Base-by-base conservation (phyloP, 1,140 invertebrate species). In the Monomorium pharaonis region DNA sequence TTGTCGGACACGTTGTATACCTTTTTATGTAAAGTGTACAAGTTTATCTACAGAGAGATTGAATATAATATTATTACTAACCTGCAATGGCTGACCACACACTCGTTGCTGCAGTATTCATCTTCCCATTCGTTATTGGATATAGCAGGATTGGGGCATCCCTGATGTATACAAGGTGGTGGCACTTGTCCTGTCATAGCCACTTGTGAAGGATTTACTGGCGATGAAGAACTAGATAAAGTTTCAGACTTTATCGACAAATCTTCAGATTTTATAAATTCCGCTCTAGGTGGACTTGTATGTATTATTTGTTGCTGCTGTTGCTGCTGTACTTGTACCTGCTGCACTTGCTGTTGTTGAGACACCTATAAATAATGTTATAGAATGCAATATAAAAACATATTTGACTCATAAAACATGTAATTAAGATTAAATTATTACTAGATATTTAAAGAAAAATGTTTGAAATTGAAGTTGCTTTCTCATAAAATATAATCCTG, bases 91-190 rank as follows among this genome's bases (percentile, higher is more conserved):
- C 97, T 98, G 90, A 99, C 98, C 85, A 99, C 98, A 96, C 99
- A 99, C 94, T 99, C 98, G 95, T 99, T 99, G 94, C 98, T 98
- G 95, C 99, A 99, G 94, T 99, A 99, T 95, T 99, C 98, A 94
- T 98, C 98, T 94, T 99, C 98, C 98, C 98, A 99, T 95, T 99
- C 98, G 70, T 97, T 97, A 95, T 98, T 99, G 58, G 98, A 97
- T 88, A 99, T 97, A 62, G 98, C 98, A 56, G 97, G 97, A 95
- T 99, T 99, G 44, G 96, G 97, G 94, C 98, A 99, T 69, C 98
- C 98, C 92, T 98, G 97, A 81, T 98, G 97, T 89, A 98, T 97
- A 95, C 98, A 99, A 65, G 97, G 96, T 90, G 97, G 96, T 86
- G 95, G 91, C 42, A 92, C 92, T 92, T 95, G 95, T 92, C 95